Percentiles rank a stretch among this genome's conserved stretches.
phyloP scores from a whole-genome alignment of 2,888 invertebrate species.

The Rhogogaster chlorosoma region DNA sequence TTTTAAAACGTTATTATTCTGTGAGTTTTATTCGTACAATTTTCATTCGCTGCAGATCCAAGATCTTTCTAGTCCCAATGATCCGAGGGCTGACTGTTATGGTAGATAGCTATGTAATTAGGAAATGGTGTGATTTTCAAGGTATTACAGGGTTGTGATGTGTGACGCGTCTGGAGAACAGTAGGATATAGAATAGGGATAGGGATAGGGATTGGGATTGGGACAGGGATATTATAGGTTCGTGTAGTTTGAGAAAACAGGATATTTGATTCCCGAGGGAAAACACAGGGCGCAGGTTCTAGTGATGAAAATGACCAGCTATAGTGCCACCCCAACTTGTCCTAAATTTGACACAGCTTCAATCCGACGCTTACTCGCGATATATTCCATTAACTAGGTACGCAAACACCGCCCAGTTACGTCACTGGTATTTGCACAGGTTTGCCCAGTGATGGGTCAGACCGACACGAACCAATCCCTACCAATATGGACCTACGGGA shows the following conservation, averaged over 20 bases:
- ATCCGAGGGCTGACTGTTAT: not conserved
- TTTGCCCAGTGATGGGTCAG: not conserved
- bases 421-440: constrained; percentile 39
- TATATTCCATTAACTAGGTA: constrained; percentile 40
- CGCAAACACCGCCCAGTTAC: constrained; percentile 17
- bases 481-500: constrained; percentile 17
- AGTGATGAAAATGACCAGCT: constrained; percentile 43
- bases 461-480: constrained; percentile 23
- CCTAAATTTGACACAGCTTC: constrained; percentile 33
- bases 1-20: too few species aligned
- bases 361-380: constrained; percentile 27
- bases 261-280: constrained; percentile 35
- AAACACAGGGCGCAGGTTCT: not conserved
- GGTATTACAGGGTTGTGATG: not conserved
- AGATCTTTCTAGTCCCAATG: not conserved
- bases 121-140: not conserved
- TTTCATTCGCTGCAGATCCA: not conserved
- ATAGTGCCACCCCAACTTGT: constrained; percentile 10
- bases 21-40: not conserved
- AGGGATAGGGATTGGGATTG: not conserved
- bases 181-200: too few species aligned
- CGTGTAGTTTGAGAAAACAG: constrained; percentile 16
- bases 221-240: not conserved
- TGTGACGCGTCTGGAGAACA: not conserved
- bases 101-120: not conserved